Evolutionary conservation across 2,113 vertebrate species (phyloP).

Genomic region (Rhynchomys soricoides): DNA sequence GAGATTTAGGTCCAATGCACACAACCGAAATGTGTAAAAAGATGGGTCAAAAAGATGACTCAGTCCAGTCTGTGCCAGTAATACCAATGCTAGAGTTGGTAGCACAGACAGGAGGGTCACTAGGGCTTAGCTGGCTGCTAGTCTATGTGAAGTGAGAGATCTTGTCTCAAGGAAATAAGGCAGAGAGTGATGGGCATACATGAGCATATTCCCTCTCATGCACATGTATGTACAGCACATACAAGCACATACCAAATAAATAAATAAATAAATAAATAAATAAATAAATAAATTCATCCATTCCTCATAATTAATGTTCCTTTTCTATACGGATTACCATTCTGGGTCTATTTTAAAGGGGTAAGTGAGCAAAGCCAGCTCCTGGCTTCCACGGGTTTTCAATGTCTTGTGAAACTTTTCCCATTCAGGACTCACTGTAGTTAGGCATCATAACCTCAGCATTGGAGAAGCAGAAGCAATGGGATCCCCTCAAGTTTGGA

Average conservation of each 20-base stretch:
- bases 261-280: background rate
- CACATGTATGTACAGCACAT: too few species aligned
- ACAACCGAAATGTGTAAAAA: background rate
- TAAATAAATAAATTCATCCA: background rate
- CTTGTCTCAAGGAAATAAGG: background rate
- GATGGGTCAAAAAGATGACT: background rate
- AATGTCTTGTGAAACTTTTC: background rate
- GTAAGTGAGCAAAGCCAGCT: background rate
- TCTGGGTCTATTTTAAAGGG: background rate
- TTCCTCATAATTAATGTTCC: background rate
- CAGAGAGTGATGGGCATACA: background rate
- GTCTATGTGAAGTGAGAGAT: background rate
- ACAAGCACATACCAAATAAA: background rate
- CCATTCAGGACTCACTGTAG: background rate
- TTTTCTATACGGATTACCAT: background rate
- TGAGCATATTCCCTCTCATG: too few species aligned
- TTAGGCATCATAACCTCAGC: background rate
- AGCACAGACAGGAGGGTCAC: background rate
- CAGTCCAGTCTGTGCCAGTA: too few species aligned
- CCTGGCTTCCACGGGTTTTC: background rate
- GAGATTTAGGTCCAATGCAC: background rate
- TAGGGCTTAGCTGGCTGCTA: background rate
- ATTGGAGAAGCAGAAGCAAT: background rate
- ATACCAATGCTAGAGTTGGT: background rate
- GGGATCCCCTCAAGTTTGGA: background rate